Evolutionary conservation across 37 sponge, comb jelly and placozoan genomes (phyloP), one percentile per base, ranked within the genome.

Genomic region (Chondrosia reniformis): DNA sequence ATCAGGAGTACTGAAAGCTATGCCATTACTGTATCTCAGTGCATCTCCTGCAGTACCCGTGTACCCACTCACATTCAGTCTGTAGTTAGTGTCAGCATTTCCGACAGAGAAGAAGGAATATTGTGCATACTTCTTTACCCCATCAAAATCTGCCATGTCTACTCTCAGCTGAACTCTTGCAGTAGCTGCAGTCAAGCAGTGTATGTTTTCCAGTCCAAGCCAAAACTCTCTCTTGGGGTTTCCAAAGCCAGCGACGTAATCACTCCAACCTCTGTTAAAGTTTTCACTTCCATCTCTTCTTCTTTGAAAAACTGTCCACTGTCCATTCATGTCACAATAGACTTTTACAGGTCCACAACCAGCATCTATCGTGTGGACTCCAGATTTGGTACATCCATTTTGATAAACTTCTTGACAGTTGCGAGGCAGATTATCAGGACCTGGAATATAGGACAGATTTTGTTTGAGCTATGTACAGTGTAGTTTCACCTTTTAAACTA

Each of bases 231-330:
- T 6, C 7, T 6, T 19, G 61, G 28, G 61, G 61, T 59, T 59
- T 13, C 61, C 61, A 6, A 59, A 59, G n/a, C 61, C 61, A 13
- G n/a, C 28, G n/a, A 30, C n/a, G 22, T 59, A 59, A 13, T 59
- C 7, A 30, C 7, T 5, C 61, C 61, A 59, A 6, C n/a, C n/a
- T 13, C 61, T 59, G 61, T 59, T 30, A 13, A 59, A 59, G 61
- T 59, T 13, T 30, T 30, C 61, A 59, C 61, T 59, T 13, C 61
- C 61, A 59, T 59, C 61, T 59, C 28, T 25, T 59, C 61, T 59
- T 13, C 61, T 59, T 30, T 59, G 61, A 59, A 59, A 59, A 30
- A 59, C 22, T 6, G 61, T 59, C 61, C 61, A 59, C 28, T 30
- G 30, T 19, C 61, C 61, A 59, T 59, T 30, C 61, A 59, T 59